Conservation (phyloP, 2,888 invertebrate genomes). For the Drosophila differens region DNA sequence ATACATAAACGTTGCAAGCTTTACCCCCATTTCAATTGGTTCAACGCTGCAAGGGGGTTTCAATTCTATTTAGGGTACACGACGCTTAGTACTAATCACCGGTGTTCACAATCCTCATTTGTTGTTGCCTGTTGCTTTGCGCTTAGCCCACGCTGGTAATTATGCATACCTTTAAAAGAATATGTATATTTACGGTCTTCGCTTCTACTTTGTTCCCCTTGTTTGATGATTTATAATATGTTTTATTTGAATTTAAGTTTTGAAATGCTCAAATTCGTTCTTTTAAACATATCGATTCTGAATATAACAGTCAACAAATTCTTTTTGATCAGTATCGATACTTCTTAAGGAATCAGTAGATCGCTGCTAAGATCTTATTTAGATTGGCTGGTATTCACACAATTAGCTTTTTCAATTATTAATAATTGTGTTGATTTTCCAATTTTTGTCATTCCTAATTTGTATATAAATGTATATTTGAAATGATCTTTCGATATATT, state of each 20-base stretch:
- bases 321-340: constrained; percentile 20
- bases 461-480: neutral
- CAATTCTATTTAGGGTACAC: constrained; percentile 57
- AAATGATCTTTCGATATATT: neutral
- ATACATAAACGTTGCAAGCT: constrained; percentile 23
- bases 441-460: neutral
- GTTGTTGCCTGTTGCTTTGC: constrained; percentile 45
- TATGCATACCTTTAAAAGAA: neutral
- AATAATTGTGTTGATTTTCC: too few species aligned
- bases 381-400: neutral
- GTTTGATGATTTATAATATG: neutral
- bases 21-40: constrained; percentile 48
- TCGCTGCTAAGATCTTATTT: constrained; percentile 6
- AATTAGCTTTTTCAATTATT: neutral
- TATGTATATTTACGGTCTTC: constrained; percentile 29
- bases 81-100: constrained; percentile 54
- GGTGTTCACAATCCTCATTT: constrained; percentile 30
- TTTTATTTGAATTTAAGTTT: neutral
- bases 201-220: neutral
- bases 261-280: neutral
- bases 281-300: neutral
- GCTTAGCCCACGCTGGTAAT: constrained; percentile 18
- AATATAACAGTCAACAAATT: neutral
- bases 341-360: constrained; percentile 6
- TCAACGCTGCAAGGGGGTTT: constrained; percentile 44